Conservation (phyloP, 2,113 vertebrate species). For the Corythoichthys intestinalis region DNA sequence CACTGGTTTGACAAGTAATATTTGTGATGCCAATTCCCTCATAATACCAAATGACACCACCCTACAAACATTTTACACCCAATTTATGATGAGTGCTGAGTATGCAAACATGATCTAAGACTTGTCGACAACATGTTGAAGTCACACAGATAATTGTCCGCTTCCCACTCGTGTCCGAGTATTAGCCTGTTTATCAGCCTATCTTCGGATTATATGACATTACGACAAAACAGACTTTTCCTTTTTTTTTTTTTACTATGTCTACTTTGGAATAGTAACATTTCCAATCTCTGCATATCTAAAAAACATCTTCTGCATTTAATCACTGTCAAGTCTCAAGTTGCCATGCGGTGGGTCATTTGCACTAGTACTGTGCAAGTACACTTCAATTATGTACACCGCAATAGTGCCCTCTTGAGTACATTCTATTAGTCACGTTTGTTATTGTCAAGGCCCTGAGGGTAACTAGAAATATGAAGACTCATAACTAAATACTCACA, state of each 20-base stretch:
- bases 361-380: not conserved
- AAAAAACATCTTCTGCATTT: not conserved
- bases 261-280: too few relatives aligned
- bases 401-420: slow-evolving; percentile 58
- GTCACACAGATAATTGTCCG: too few relatives aligned
- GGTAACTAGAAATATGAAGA: not conserved
- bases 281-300: too few relatives aligned
- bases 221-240: too few relatives aligned
- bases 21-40: slow-evolving; percentile 3
- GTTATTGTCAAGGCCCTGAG: not conserved
- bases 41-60: slow-evolving; percentile 6
- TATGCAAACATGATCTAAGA: not conserved
- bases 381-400: slow-evolving; percentile 2
- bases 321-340: not conserved
- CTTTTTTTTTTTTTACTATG: too few relatives aligned
- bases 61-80: not conserved
- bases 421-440: not conserved
- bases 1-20: slow-evolving; percentile 9
- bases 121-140: not conserved
- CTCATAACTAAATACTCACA: too few relatives aligned
- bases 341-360: not conserved
- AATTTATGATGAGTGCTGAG: too few relatives aligned
- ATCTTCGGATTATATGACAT: too few relatives aligned
- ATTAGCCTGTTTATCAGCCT: too few relatives aligned
- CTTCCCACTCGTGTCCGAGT: too few relatives aligned